Conservation (phyloP, 2,888 invertebrate genomes). For the Galeruca laticollis region DNA sequence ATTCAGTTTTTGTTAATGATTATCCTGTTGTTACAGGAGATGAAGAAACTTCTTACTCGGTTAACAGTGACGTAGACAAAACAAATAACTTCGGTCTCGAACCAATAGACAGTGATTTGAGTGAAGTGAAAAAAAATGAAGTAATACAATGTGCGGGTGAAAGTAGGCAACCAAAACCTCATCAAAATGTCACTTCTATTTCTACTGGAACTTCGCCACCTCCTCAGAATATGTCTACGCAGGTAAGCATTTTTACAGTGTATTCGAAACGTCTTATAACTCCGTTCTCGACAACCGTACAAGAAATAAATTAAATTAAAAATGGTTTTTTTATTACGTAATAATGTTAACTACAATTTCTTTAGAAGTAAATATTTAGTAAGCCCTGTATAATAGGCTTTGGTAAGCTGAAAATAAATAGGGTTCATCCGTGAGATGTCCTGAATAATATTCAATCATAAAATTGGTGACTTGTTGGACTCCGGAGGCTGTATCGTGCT, state of each 20-base stretch:
- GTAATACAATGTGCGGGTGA: slow-evolving; percentile 42
- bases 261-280: too few species aligned
- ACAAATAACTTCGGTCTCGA: slow-evolving; percentile 18
- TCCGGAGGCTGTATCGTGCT: too few species aligned
- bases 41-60: slow-evolving; percentile 48
- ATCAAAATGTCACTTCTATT: slow-evolving; percentile 57
- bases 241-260: slow-evolving; percentile 65
- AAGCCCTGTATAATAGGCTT: too few species aligned
- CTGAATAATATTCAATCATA: too few species aligned
- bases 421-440: too few species aligned
- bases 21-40: slow-evolving; percentile 61
- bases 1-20: slow-evolving; percentile 30
- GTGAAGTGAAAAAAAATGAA: slow-evolving; percentile 41
- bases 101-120: slow-evolving; percentile 39
- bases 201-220: slow-evolving; percentile 88
- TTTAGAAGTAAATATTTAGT: too few species aligned
- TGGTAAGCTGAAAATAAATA: too few species aligned
- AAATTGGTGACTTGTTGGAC: too few species aligned
- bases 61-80: slow-evolving; percentile 43
- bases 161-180: slow-evolving; percentile 35
- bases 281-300: too few species aligned
- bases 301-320: too few species aligned
- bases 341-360: too few species aligned
- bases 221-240: slow-evolving; percentile 88
- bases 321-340: too few species aligned